These are phyloP conservation scores for Cygnus atratus DNA, from an alignment of 2,113 vertebrate genomes.

Conservation along the genomic window DNA sequence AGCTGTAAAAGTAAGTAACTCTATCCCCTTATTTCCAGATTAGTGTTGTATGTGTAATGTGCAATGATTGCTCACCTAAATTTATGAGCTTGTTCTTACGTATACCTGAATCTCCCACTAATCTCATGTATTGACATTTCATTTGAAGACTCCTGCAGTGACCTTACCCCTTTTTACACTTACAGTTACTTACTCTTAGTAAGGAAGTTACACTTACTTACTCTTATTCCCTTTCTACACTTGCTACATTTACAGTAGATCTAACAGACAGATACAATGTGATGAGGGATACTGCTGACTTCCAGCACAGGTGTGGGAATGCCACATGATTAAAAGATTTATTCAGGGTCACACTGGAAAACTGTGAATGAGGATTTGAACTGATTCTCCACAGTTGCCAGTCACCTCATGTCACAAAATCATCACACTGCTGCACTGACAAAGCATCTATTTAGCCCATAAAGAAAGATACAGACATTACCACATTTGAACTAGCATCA, in stretches of 20 bases:
- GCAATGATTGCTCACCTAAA: background rate
- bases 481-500: background rate
- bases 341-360: background rate
- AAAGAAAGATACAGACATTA: background rate
- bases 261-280: background rate
- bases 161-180: background rate
- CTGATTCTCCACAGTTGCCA: background rate
- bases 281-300: background rate
- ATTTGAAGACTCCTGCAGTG: background rate
- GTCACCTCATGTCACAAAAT: background rate
- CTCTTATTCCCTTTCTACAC: background rate
- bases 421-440: background rate
- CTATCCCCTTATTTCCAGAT: background rate
- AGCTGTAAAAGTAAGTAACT: background rate
- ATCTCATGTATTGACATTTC: background rate
- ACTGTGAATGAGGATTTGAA: background rate
- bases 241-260: background rate
- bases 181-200: too few species aligned
- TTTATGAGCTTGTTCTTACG: background rate
- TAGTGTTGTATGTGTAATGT: background rate
- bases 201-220: too few species aligned
- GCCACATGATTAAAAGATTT: background rate
- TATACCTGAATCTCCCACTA: background rate
- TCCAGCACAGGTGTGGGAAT: fast-evolving
- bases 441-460: background rate